Evolutionary conservation across 1,140 invertebrate genomes (phyloP).

Genomic region (Liolophura sinensis): DNA sequence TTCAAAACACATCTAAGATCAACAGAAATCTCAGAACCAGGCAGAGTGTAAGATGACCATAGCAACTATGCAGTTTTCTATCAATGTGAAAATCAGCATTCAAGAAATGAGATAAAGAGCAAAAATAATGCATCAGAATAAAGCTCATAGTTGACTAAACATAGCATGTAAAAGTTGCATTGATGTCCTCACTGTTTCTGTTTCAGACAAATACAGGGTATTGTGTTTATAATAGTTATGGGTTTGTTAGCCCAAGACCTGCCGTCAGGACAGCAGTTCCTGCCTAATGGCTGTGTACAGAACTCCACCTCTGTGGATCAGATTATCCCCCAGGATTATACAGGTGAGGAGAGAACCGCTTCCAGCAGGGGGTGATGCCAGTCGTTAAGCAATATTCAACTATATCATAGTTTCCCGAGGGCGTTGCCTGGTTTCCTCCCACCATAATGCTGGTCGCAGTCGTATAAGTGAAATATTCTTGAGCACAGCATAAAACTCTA

Average conservation of each 20-base stretch:
- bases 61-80: too few species aligned
- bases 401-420: too few species aligned
- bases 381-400: too few species aligned
- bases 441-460: too few species aligned
- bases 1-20: too few species aligned
- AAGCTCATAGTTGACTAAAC: background rate
- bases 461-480: too few species aligned
- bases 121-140: conserved; percentile 7
- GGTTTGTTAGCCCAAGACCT: conserved; percentile 41
- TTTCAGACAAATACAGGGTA: conserved; percentile 54
- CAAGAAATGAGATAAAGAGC: background rate
- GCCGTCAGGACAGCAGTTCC: conserved; percentile 18
- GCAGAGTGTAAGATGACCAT: too few species aligned
- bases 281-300: conserved; percentile 26
- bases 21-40: too few species aligned
- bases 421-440: too few species aligned
- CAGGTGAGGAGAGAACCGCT: conserved; percentile 23
- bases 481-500: too few species aligned
- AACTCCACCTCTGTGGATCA: conserved; percentile 17
- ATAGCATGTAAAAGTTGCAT: background rate
- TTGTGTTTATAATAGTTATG: conserved; percentile 46
- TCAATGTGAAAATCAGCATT: too few species aligned
- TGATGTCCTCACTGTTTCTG: conserved; percentile 5
- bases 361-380: background rate
- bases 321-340: conserved; percentile 35